A percentile compares a stretch with the other conserved stretches of the same genome.
These are phyloP conservation scores for Zoanthus sansibaricus DNA, from an alignment of 92 coral and sea anemone species.

Conservation along the genomic window DNA sequence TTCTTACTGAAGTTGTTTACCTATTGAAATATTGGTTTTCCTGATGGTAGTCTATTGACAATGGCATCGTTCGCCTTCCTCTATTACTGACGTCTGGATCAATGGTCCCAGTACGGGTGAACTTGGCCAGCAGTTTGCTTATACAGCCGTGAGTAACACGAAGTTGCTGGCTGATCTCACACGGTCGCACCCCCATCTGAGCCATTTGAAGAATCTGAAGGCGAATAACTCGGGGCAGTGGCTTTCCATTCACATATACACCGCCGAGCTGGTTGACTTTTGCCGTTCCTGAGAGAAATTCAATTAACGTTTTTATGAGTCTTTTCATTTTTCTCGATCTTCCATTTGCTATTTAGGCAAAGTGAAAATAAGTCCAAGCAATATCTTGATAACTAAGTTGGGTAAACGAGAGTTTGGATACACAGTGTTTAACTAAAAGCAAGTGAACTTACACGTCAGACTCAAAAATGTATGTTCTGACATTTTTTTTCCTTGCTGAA, in stretches of 20 bases:
- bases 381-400: too few species aligned
- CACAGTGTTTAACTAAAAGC: too few species aligned
- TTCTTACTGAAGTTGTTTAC: too few species aligned
- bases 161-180: neutral
- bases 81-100: neutral
- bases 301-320: too few species aligned
- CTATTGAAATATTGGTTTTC: neutral
- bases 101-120: neutral
- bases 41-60: neutral
- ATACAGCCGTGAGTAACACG: slow-evolving; percentile 9
- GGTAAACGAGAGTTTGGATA: too few species aligned
- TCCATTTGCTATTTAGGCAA: too few species aligned
- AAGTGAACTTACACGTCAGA: too few species aligned
- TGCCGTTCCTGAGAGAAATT: neutral
- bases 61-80: neutral
- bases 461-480: too few species aligned
- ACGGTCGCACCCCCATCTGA: slow-evolving; percentile 13
- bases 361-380: too few species aligned
- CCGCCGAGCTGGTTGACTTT: slow-evolving; percentile 1
- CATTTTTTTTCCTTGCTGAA: too few species aligned
- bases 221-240: neutral
- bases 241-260: slow-evolving; percentile 9
- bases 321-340: too few species aligned
- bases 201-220: neutral
- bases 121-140: neutral